Percentiles rank a stretch among this genome's conserved stretches.
Conservation (phyloP, 2,797 vertebrate species). For the Paramormyrops hopkinsi region DNA sequence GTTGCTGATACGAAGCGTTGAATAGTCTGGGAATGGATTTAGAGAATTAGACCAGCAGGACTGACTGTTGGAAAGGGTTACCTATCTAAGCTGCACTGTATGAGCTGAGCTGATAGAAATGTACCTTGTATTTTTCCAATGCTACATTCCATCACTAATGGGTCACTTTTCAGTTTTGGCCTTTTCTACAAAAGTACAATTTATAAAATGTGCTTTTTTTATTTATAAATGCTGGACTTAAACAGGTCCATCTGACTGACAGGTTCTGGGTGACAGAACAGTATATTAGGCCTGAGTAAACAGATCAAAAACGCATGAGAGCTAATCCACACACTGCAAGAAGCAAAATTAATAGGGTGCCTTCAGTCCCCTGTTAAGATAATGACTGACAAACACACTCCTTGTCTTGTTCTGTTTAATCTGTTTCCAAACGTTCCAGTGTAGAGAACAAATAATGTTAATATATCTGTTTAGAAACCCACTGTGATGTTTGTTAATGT, state of each 20-base stretch:
- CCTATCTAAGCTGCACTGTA: background rate
- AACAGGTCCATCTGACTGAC: background rate
- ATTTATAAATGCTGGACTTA: background rate
- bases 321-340: background rate
- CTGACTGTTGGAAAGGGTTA: background rate
- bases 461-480: constrained; percentile 16
- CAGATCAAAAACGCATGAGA: background rate
- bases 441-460: constrained; percentile 15
- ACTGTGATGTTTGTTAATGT: constrained; percentile 11
- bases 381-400: background rate
- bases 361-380: background rate
- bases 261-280: background rate
- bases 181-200: background rate
- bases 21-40: background rate
- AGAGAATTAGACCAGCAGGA: background rate
- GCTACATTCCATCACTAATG: background rate
- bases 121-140: background rate
- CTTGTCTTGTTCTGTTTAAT: background rate
- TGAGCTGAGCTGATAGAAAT: background rate
- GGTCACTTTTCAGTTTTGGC: background rate
- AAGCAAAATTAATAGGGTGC: background rate
- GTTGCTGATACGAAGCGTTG: background rate
- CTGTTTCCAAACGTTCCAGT: background rate
- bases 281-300: background rate
- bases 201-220: background rate